These are phyloP conservation scores for Bryconaethiops microstoma DNA, from an alignment of 2,797 vertebrate genomes.

Conservation along the genomic window DNA sequence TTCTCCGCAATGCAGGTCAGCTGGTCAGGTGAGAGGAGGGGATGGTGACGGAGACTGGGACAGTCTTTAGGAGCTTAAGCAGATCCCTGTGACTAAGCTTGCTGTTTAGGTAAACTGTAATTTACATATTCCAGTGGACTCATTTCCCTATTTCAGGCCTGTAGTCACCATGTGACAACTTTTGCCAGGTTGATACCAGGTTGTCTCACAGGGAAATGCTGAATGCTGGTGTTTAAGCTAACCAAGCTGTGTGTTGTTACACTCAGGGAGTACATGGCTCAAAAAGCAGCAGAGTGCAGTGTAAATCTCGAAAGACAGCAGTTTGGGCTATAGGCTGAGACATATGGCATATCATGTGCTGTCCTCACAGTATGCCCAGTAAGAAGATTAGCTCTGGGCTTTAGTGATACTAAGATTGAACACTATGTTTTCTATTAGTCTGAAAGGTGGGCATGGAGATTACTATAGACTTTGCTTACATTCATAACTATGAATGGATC, in stretches of 20 bases:
- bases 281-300: background rate
- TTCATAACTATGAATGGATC: background rate
- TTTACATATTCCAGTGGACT: constrained; percentile 64
- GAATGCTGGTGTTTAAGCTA: background rate
- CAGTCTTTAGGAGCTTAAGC: constrained; percentile 67
- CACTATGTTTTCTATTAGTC: constrained; percentile 15
- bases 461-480: background rate
- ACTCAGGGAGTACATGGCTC: background rate
- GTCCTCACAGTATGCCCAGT: constrained; percentile 27
- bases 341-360: constrained; percentile 41
- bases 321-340: constrained; percentile 36
- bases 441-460: constrained; percentile 16
- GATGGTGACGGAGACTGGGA: background rate
- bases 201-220: constrained; percentile 16
- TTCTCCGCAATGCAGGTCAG: constrained; percentile 42
- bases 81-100: constrained; percentile 75
- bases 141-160: constrained; percentile 50
- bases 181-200: constrained; percentile 1
- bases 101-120: constrained; percentile 59
- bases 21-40: constrained; percentile 31
- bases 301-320: constrained; percentile 21
- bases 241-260: background rate
- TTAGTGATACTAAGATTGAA: constrained; percentile 26
- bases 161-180: constrained; percentile 6
- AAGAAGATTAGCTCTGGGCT: constrained; percentile 49